These are phyloP conservation scores for Glossophaga mutica DNA, from an alignment of 2,797 vertebrate species.

Conservation along the genomic window DNA sequence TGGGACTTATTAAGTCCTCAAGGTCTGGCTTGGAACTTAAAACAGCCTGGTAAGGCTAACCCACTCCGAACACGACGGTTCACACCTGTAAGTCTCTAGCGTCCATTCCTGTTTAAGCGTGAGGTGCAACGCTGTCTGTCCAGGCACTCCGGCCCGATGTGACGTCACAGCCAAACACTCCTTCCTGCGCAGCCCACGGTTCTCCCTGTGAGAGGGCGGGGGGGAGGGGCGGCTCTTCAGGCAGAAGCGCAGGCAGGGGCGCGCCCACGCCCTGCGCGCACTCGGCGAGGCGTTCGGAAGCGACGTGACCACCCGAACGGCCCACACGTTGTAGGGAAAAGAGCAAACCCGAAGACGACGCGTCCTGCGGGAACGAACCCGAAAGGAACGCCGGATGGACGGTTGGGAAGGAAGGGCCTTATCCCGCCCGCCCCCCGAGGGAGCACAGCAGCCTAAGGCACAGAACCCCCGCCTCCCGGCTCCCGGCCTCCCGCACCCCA, in stretches of 20 bases:
- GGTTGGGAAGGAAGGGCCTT: accelerated
- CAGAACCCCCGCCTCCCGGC: background rate
- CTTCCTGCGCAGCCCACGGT: accelerated
- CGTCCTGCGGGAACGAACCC: background rate
- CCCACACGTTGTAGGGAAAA: background rate
- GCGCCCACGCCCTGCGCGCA: accelerated
- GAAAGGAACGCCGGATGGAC: background rate
- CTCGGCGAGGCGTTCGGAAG: background rate
- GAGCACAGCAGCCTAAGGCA: background rate
- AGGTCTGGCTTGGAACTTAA: background rate
- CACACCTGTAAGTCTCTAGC: accelerated
- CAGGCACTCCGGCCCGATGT: background rate
- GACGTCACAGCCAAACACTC: background rate
- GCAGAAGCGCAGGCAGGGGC: accelerated
- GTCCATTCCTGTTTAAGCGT: background rate
- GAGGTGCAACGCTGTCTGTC: background rate
- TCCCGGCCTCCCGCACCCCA: background rate
- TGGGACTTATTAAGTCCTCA: background rate
- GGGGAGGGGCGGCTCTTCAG: background rate
- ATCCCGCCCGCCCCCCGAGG: too few species aligned
- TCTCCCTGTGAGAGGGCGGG: background rate
- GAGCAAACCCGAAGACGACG: background rate
- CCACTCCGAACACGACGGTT: background rate
- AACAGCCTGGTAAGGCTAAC: background rate
- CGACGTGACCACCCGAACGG: background rate